Evolutionary conservation across 2,888 invertebrate species (phyloP), one percentile per base, ranked within the genome.

Genomic region (Agrochola lota): DNA sequence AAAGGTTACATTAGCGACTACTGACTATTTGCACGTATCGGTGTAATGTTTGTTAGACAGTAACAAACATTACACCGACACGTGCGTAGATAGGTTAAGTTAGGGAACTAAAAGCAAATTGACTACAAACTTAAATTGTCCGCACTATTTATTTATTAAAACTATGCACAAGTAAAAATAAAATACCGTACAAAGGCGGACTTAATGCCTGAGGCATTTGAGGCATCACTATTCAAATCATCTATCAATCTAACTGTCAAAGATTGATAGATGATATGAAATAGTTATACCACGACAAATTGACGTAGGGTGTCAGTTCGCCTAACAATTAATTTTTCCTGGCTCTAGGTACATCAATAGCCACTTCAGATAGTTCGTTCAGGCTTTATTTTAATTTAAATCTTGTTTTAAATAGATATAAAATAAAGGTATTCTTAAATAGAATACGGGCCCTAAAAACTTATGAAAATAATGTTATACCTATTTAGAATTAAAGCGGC

Each of bases 391-490:
- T 30, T 55, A 70, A 73, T 62, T 30, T 49, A 15, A 67, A 67
- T 23, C 26, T 43, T 23, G 40, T 72, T 72, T n/a, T 23, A 11
- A 26, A n/a, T n/a, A 52, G 5, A 26, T 6, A 30, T 9, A 40
- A 1, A 9, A 30, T 30, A 55, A 17, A 26, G 26, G 2, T 64
- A 26, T 52, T 30, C 40, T 30, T 49, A 43, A 17, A 52, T 35
- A 80, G 52, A 66, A 73, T 66, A 80, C 49, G 43, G 63, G 46
- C 40, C 26, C 49, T 40, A 49, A 46, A 72, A 8, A 74, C 46
- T 55, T 64, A 46, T 43, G 15, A 52, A 80, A 12, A 57, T 49
- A 59, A 49, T 49, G 0, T 23, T 59, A 52, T 12, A 20, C 2
- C 55, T 46, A 70, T 20, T 52, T 55, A 63, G 20, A 60, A 66